phyloP scores from a whole-genome alignment of 2,888 invertebrate species.

The Conops quadrifasciatus region DNA sequence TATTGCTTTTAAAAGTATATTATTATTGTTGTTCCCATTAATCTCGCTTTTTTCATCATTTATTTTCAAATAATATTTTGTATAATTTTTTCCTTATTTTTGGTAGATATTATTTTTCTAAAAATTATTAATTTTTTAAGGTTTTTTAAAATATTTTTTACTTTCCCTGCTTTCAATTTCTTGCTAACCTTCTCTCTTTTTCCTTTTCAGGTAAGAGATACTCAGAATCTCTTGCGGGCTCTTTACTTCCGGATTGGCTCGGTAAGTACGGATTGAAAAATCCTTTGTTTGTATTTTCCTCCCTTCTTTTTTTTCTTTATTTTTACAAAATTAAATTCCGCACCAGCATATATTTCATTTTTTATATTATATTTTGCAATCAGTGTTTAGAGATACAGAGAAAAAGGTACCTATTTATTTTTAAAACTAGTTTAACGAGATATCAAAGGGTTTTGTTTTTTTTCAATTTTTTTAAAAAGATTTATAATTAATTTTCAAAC shows the following conservation, averaged over 20 bases:
- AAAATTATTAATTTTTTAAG: constrained; percentile 6
- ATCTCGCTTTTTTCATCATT: too few species aligned
- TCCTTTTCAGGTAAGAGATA: constrained; percentile 66
- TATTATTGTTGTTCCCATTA: too few species aligned
- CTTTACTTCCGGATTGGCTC: constrained; percentile 66
- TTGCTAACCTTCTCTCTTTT: constrained; percentile 37
- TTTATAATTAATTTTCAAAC: constrained; percentile 10
- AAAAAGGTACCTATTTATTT: too few species aligned
- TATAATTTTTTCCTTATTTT: too few species aligned
- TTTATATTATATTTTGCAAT: constrained; percentile 22
- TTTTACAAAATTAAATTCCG: neutral
- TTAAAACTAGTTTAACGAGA: neutral
- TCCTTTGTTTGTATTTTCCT: neutral
- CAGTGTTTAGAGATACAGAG: neutral
- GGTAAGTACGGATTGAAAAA: constrained; percentile 60
- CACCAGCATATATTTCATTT: neutral
- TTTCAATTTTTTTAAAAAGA: neutral
- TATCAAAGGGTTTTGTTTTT: neutral
- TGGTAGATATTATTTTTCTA: constrained; percentile 21
- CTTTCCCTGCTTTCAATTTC: neutral
- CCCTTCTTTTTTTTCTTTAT: neutral
- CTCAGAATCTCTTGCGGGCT: constrained; percentile 67
- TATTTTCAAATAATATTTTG: too few species aligned
- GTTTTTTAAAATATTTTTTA: neutral
- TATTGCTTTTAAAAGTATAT: too few species aligned